Evolutionary conservation across 2,113 vertebrate genomes (phyloP).

Genomic region (Ia io): DNA sequence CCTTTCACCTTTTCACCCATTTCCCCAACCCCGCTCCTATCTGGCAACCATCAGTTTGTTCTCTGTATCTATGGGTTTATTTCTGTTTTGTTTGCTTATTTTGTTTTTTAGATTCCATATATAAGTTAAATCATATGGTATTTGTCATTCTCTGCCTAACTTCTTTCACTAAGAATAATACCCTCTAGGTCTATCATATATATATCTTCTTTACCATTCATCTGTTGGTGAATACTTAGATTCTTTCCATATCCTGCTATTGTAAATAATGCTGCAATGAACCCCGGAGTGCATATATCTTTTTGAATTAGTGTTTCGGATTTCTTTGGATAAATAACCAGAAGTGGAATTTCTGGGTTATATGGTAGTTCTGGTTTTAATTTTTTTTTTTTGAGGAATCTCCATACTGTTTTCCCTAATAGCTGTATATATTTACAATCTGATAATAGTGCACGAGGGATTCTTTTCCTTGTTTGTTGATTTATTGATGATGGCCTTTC

Average conservation of each 20-base stretch:
- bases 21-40: no score
- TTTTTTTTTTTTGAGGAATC: background rate
- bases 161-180: background rate
- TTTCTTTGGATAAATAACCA: background rate
- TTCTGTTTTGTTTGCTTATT: background rate
- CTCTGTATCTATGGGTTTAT: background rate
- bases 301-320: background rate
- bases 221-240: background rate
- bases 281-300: background rate
- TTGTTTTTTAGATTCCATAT: background rate
- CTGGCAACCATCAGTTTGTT: background rate
- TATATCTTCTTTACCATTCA: background rate
- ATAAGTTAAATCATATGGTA: background rate
- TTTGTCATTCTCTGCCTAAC: background rate
- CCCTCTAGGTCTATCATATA: background rate
- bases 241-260: background rate
- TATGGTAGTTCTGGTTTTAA: background rate
- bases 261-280: background rate
- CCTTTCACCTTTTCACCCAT: background rate
- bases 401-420: background rate
- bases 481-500: background rate
- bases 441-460: background rate
- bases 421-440: background rate
- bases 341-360: background rate
- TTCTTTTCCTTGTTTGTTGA: background rate